Evolutionary conservation across 2,888 invertebrate genomes (phyloP).

Genomic region (Apotomis betuletana): DNA sequence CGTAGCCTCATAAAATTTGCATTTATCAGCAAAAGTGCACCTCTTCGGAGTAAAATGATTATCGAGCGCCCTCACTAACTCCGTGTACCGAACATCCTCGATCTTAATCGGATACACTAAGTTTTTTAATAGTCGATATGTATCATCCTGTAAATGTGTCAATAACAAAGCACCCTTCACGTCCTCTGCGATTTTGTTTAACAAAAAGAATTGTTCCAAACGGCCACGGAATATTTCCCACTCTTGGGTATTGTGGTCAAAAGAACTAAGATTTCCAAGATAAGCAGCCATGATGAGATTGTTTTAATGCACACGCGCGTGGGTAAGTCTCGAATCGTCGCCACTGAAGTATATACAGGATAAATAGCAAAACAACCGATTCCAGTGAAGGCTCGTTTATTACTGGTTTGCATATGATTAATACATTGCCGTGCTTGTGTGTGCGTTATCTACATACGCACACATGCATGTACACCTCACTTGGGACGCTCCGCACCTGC

Average conservation of each 20-base stretch:
- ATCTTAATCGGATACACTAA: constrained; percentile 38
- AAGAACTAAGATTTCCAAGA: constrained; percentile 5
- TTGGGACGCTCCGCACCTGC: no score
- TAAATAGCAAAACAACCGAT: no score
- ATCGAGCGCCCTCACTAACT: constrained; percentile 27
- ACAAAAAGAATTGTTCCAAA: neutral
- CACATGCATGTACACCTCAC: no score
- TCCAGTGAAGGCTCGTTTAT: no score
- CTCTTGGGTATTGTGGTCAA: constrained; percentile 16
- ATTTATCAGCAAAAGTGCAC: constrained; percentile 44
- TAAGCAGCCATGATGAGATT: neutral
- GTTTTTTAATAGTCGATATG: constrained; percentile 4
- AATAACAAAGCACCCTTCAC: constrained; percentile 9
- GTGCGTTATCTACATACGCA: no score
- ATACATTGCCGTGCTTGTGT: no score
- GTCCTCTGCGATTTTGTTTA: neutral
- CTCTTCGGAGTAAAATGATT: constrained; percentile 44
- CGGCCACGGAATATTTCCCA: constrained; percentile 12
- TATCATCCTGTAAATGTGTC: constrained; percentile 16
- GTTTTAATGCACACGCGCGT: neutral
- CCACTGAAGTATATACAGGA: neutral
- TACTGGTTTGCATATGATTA: no score
- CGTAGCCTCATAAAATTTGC: constrained; percentile 45
- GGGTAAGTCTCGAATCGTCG: constrained; percentile 1
- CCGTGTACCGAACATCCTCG: constrained; percentile 22